Evolutionary conservation across 2,797 vertebrate genomes (phyloP).

Genomic region (Hoplostethus atlanticus): DNA sequence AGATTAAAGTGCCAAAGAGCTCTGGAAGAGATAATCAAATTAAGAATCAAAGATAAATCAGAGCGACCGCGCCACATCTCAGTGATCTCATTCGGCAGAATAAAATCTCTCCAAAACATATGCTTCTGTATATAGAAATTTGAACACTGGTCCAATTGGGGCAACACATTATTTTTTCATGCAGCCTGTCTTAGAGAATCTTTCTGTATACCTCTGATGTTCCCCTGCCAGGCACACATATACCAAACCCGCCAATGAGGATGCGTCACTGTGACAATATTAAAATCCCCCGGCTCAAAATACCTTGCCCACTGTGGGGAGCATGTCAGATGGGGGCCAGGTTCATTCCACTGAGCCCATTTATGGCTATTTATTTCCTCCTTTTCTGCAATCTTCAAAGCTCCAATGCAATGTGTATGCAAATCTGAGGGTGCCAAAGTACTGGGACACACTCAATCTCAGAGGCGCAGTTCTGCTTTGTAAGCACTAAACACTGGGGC

Average conservation of each 20-base stretch:
- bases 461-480: slow-evolving; percentile 73
- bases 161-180: slow-evolving; percentile 46
- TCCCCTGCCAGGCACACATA: slow-evolving; percentile 53
- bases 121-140: slow-evolving; percentile 36
- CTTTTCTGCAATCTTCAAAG: slow-evolving; percentile 73
- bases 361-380: slow-evolving; percentile 74
- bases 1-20: slow-evolving; percentile 45
- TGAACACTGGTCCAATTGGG: slow-evolving; percentile 48
- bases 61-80: slow-evolving; percentile 34
- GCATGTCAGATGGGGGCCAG: slow-evolving; percentile 60
- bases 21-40: slow-evolving; percentile 44
- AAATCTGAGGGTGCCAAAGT: slow-evolving; percentile 74
- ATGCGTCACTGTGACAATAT: slow-evolving; percentile 58
- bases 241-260: slow-evolving; percentile 58
- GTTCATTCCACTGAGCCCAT: slow-evolving; percentile 72
- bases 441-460: slow-evolving; percentile 71
- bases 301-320: slow-evolving; percentile 52
- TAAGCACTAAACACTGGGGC: slow-evolving; percentile 79
- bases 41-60: slow-evolving; percentile 41
- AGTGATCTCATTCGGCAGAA: slow-evolving; percentile 26
- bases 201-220: slow-evolving; percentile 47
- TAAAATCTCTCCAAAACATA: slow-evolving; percentile 4
- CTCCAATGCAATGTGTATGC: slow-evolving; percentile 74
- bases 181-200: slow-evolving; percentile 45
- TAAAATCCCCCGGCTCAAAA: slow-evolving; percentile 58